Evolutionary conservation across 2,113 vertebrate genomes (phyloP).

Genomic region (Trachemys scripta): DNA sequence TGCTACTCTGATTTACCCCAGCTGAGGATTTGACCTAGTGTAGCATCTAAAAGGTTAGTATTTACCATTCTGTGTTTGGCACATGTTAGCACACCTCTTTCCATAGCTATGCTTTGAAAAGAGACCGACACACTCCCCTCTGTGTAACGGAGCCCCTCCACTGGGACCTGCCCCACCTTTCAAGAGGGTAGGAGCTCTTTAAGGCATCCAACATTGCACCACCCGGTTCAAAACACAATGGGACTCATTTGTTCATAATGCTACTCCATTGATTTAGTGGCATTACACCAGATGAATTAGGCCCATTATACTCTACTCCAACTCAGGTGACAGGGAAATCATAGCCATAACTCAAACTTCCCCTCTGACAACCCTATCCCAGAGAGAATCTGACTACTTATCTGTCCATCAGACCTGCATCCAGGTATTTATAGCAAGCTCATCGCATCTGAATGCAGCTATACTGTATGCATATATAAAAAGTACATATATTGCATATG

Average conservation of each 20-base stretch:
- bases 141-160: background rate
- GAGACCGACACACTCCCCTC: background rate
- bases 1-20: background rate
- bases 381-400: conserved; percentile 1
- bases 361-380: background rate
- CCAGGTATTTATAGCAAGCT: background rate
- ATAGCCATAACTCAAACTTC: conserved; percentile 6
- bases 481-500: conserved; percentile 3
- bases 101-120: background rate
- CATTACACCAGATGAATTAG: conserved; percentile 25
- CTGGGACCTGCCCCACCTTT: background rate
- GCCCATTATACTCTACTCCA: background rate
- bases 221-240: background rate
- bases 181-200: background rate
- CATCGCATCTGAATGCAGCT: conserved; percentile 1
- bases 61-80: background rate
- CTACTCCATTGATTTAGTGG: conserved; percentile 1
- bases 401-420: background rate
- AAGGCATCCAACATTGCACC: background rate
- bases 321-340: conserved; percentile 15
- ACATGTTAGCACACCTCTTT: background rate
- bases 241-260: conserved; percentile 32
- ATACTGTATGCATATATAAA: conserved; percentile 20
- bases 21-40: background rate
- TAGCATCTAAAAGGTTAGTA: background rate